Percentiles rank a stretch among this genome's conserved stretches.
These are phyloP conservation scores for Caenorhabditis japonica DNA, from an alignment of 2,888 invertebrate genomes.

Conservation along the genomic window DNA sequence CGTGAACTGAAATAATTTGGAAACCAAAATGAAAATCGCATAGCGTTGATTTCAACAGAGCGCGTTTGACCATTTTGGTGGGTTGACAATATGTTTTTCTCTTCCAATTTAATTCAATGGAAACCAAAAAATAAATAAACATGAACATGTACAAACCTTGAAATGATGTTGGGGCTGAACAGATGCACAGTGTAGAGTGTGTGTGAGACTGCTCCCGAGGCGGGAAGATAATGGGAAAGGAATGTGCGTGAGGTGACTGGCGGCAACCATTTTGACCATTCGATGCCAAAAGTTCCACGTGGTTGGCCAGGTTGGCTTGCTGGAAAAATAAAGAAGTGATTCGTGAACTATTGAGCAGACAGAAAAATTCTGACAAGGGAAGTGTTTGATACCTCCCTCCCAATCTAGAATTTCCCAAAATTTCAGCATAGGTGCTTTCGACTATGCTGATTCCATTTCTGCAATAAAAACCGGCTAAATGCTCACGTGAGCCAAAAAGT, in stretches of 20 bases:
- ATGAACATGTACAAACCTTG: constrained; percentile 53
- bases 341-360: too few relatives aligned
- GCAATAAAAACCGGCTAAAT: too few relatives aligned
- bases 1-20: too few relatives aligned
- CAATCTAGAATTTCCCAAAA: too few relatives aligned
- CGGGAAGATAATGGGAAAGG: constrained; percentile 70
- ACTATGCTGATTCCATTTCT: too few relatives aligned
- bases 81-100: too few relatives aligned
- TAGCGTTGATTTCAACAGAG: too few relatives aligned
- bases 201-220: constrained; percentile 71
- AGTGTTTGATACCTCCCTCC: too few relatives aligned
- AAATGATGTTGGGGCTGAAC: constrained; percentile 69
- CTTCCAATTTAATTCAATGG: background rate
- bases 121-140: background rate
- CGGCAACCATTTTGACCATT: constrained; percentile 59
- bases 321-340: too few relatives aligned
- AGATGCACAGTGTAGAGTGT: constrained; percentile 71
- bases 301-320: constrained; percentile 31
- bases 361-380: background rate
- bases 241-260: constrained; percentile 63
- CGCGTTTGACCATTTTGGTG: too few relatives aligned
- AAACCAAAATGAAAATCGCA: too few relatives aligned
- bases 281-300: constrained; percentile 38
- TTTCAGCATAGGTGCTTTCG: too few relatives aligned
- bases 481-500: background rate